Conservation (phyloP, 2,888 invertebrate genomes). For the Drosophila mercatorum region DNA sequence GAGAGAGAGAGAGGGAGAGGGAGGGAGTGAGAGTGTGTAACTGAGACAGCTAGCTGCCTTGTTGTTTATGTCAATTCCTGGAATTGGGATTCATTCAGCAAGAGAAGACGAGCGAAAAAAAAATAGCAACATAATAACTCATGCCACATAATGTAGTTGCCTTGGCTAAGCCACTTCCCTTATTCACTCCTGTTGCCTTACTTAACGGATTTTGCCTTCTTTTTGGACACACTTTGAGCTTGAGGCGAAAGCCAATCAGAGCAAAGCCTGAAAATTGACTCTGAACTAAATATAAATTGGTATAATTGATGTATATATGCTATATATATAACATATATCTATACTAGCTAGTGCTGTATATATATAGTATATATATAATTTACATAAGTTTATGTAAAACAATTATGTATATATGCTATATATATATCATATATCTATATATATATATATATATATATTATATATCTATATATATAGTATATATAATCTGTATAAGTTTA, state of each 20-base stretch:
- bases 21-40: not conserved
- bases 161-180: not conserved
- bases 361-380: no score
- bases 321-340: not conserved
- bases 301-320: not conserved
- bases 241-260: not conserved
- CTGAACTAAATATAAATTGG: not conserved
- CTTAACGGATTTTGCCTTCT: not conserved
- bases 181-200: not conserved
- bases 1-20: not conserved
- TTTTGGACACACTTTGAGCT: not conserved
- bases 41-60: not conserved
- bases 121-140: not conserved
- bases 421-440: no score
- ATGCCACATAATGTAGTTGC: not conserved
- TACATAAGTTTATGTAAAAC: no score
- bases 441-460: no score
- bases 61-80: conserved; percentile 25
- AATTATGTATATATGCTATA: no score
- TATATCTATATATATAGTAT: no score
- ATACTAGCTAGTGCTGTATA: no score
- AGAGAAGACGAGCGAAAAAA: not conserved
- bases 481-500: no score
- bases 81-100: conserved; percentile 1
- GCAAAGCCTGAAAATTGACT: no score